Base-by-base conservation (phyloP, 2,797 vertebrate species). In the Micrastur ruficollis region DNA sequence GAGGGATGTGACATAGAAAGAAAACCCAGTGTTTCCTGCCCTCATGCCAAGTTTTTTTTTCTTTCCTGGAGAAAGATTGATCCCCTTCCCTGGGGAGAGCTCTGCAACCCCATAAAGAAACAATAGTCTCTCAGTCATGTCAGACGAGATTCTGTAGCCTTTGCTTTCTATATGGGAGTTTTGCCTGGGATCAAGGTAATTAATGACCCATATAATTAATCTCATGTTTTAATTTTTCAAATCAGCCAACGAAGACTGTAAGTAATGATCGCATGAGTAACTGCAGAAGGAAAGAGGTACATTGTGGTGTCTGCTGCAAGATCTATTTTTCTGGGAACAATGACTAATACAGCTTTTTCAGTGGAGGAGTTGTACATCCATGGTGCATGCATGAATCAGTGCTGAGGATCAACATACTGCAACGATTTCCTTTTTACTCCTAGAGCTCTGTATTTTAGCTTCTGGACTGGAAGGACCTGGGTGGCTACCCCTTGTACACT, bases 301-400 rank as follows among this genome's bases (percentile, higher is more conserved):
- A 1, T 44, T 92, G 91, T 82, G 93, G 83, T 80, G 83, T 95
- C 88, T 92, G 93, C 88, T 94, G 78, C 71, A 67, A 89, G 67
- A 46, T 70, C 42, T 79, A 6, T 56, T 83, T 94, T 23, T 86
- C 88, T 95, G 96, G 94, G 89, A 95, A 94, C 80, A 85, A 50
- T 96, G 95, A 96, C 61, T 95, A 93, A 95, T 6, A 1, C 15
- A 6, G 22, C 65, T 83, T 81, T 58, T 85, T 86, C 71, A 29
- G 67, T 0, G 6, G 25, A 80, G 78, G 84, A 36, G 67, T 89
- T 94, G 90, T 40, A 18, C 70, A 23, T 89, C 88, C 76, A 81
- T 82, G 68, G 91, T 84, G 89, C 2, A 23, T 56, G 79, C 61
- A 46, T 85, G 86, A 95, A 93, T 95, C 90, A 92, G 83, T 44